phyloP scores from a whole-genome alignment of 2,113 vertebrate genomes.

The Rattus norvegicus region GRCr8 NC_086030.1:32396501-32397000 shows the following conservation, averaged over 20 bases:
- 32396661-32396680: background rate
- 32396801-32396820: no score
- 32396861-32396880: background rate
- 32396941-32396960: conserved; percentile 47
- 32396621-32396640: conserved; percentile 2
- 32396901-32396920: background rate
- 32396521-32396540: background rate
- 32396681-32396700: background rate
- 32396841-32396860: no score
- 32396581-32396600: background rate
- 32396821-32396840: no score
- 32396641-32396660: background rate
- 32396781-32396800: no score
- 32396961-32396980: background rate
- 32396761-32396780: no score
- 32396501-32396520: conserved; percentile 16
- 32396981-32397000: conserved; percentile 11
- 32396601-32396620: conserved; percentile 5
- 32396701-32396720: background rate
- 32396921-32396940: background rate
- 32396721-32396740: background rate
- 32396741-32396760: background rate
- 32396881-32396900: conserved; percentile 19
- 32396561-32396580: background rate
- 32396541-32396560: background rate